These are phyloP conservation scores for Meandrusa payeni DNA, from an alignment of 2,888 invertebrate genomes.

Conservation along the genomic window DNA sequence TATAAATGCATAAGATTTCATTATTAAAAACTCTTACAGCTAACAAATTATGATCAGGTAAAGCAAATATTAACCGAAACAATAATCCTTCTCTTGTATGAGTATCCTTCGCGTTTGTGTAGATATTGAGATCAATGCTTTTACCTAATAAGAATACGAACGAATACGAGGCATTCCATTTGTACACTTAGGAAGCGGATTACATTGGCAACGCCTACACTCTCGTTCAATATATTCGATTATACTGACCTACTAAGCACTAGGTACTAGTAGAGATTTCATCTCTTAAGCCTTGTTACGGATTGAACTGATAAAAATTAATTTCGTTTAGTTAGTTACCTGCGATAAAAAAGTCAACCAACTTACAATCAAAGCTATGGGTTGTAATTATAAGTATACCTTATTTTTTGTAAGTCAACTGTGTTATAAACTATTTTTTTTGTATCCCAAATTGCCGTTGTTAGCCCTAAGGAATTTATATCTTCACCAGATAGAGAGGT, in stretches of 20 bases:
- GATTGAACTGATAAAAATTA: not conserved
- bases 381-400: too few relatives aligned
- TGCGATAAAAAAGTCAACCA: too few relatives aligned
- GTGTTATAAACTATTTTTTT: too few relatives aligned
- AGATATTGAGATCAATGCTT: conserved; percentile 11
- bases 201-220: not conserved
- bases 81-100: not conserved
- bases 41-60: not conserved
- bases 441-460: too few relatives aligned
- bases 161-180: not conserved
- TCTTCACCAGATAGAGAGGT: too few relatives aligned
- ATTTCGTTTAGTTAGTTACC: not conserved
- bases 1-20: not conserved
- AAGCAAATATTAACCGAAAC: conserved; percentile 2
- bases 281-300: not conserved
- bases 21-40: conserved; percentile 1
- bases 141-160: conserved; percentile 14
- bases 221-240: conserved; percentile 6
- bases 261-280: not conserved
- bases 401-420: too few relatives aligned
- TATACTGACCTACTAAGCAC: not conserved
- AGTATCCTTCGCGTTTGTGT: conserved; percentile 1
- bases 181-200: conserved; percentile 4
- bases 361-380: too few relatives aligned
- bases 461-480: too few relatives aligned